phyloP scores from a whole-genome alignment of 2,888 invertebrate genomes.

The Suillia variegata region DNA sequence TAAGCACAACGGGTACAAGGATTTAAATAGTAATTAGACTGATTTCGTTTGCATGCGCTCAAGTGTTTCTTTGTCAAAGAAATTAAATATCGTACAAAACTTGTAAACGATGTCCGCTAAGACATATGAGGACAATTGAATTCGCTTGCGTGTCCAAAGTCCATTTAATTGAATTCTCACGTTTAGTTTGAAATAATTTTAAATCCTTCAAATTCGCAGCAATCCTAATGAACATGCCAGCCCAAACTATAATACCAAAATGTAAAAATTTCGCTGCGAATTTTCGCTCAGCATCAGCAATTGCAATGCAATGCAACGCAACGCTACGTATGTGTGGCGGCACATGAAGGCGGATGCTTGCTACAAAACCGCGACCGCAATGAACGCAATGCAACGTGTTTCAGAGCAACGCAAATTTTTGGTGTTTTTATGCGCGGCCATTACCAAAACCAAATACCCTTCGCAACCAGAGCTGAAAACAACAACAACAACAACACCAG shows the following conservation, averaged over 20 bases:
- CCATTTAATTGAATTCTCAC: background rate
- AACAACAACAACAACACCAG: background rate
- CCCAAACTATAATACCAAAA: too few species aligned
- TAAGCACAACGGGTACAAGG: background rate
- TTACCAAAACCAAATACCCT: too few species aligned
- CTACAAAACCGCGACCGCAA: conserved; percentile 32
- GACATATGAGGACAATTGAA: conserved; percentile 28
- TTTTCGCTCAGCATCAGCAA: background rate
- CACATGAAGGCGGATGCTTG: conserved; percentile 4
- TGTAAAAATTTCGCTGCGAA: conserved; percentile 2
- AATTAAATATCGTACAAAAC: too few species aligned
- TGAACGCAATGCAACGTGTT: conserved; percentile 32
- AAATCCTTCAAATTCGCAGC: too few species aligned
- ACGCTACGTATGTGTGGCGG: background rate
- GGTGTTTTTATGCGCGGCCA: conserved; percentile 7
- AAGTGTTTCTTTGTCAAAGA: conserved; percentile 11
- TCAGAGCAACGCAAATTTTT: conserved; percentile 31
- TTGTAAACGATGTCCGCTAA: too few species aligned
- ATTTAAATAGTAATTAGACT: conserved; percentile 22
- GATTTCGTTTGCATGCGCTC: conserved; percentile 15
- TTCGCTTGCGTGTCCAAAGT: conserved; percentile 32
- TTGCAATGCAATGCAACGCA: background rate
- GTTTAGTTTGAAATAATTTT: too few species aligned
- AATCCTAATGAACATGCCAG: background rate
- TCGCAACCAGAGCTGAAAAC: background rate